Evolutionary conservation across 1,140 invertebrate species (phyloP).

Genomic region (Nasonia giraulti): DNA sequence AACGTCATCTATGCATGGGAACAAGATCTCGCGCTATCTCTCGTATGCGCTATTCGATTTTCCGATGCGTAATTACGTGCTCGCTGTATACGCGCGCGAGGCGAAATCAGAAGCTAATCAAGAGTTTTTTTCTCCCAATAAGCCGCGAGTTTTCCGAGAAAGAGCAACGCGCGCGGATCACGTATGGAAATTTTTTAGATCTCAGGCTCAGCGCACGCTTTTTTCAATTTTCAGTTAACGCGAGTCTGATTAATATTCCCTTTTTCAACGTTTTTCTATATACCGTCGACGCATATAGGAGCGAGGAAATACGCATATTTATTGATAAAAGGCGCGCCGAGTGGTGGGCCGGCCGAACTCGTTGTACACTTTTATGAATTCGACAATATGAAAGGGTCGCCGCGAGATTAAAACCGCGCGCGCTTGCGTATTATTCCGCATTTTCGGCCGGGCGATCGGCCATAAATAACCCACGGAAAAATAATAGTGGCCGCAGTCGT

Average conservation of each 20-base stretch:
- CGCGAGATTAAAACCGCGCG: background rate
- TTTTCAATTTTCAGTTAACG: background rate
- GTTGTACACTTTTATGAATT: background rate
- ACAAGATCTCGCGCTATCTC: no score
- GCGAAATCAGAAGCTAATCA: no score
- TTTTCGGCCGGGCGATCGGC: background rate
- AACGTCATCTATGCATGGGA: background rate
- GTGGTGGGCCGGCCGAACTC: background rate
- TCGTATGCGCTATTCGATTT: no score
- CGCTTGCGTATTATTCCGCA: background rate
- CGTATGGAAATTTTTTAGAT: background rate
- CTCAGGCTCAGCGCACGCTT: no score
- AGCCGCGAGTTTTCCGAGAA: no score
- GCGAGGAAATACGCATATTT: background rate
- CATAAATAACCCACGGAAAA: constrained; percentile 1
- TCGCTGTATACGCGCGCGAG: no score
- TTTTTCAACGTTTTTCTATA: background rate
- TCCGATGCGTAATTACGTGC: background rate
- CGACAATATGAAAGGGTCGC: constrained; percentile 3
- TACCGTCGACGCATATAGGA: no score
- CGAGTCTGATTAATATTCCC: background rate
- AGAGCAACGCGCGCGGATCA: no score
- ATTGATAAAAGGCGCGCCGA: background rate
- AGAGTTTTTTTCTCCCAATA: no score
- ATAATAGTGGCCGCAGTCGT: background rate